A percentile compares a stretch with the other conserved stretches of the same genome.
phyloP scores from a whole-genome alignment of 1,140 invertebrate species.

The Zaprionus camerounensis region DNA sequence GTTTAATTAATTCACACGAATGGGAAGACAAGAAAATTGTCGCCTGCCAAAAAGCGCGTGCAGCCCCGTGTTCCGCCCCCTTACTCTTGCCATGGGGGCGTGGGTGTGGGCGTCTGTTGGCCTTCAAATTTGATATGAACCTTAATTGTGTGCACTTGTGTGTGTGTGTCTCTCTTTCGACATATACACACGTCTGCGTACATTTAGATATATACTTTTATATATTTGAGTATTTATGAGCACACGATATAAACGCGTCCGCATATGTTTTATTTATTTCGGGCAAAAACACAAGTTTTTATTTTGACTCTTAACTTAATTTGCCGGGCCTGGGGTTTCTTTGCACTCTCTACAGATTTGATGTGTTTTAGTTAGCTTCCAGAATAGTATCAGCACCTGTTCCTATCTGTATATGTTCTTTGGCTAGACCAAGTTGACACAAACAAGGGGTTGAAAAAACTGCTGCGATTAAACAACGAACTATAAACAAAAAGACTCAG shows the following conservation, averaged over 20 bases:
- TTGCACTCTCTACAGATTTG: conserved; percentile 17
- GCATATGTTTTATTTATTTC: conserved; percentile 66
- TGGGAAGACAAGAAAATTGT: conserved; percentile 51
- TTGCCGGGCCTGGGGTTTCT: conserved; percentile 51
- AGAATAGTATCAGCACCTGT: conserved; percentile 44
- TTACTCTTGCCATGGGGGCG: conserved; percentile 12
- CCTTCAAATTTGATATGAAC: conserved; percentile 75
- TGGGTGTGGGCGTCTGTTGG: conserved; percentile 59
- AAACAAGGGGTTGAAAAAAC: conserved; percentile 12
- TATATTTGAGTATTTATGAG: conserved; percentile 39
- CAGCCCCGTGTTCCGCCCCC: conserved; percentile 40
- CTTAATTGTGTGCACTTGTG: conserved; percentile 64
- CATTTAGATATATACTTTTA: conserved; percentile 13
- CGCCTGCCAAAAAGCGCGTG: conserved; percentile 78
- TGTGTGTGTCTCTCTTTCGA: conserved; percentile 11
- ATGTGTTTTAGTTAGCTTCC: conserved; percentile 30
- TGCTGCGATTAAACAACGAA: conserved; percentile 14
- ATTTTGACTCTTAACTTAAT: conserved; percentile 25
- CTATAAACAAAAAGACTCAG: neutral
- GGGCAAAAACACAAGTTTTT: conserved; percentile 33
- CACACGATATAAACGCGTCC: conserved; percentile 30
- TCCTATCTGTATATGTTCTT: neutral
- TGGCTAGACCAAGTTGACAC: conserved; percentile 21
- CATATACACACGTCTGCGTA: conserved; percentile 31
- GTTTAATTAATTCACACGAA: conserved; percentile 60